Evolutionary conservation across 2,113 vertebrate genomes (phyloP).

Genomic region (Sapayoa aenigma): DNA sequence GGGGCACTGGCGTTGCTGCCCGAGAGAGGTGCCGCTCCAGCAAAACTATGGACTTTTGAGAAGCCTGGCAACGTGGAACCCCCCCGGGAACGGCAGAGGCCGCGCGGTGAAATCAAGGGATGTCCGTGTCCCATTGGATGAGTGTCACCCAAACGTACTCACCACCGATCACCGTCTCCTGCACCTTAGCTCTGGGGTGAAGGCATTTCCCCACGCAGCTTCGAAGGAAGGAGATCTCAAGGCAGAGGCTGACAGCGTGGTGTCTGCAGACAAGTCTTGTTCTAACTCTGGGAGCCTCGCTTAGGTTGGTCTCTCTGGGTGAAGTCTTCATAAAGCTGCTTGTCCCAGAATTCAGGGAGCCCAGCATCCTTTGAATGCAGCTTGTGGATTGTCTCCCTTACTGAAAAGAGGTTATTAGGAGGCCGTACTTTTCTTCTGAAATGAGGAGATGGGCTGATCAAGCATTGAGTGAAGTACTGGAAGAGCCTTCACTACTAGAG

Average conservation of each 20-base stretch:
- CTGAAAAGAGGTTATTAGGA: background rate
- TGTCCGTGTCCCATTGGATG: background rate
- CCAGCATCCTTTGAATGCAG: fast-evolving
- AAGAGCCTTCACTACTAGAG: background rate
- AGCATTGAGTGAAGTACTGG: background rate
- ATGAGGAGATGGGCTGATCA: background rate
- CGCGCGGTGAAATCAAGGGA: background rate
- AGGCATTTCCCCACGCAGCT: fast-evolving
- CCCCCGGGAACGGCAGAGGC: background rate
- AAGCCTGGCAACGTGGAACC: background rate
- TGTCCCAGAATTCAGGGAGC: background rate
- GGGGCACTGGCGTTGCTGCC: too few relatives aligned
- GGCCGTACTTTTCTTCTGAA: background rate
- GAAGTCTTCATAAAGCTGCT: background rate
- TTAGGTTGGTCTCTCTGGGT: background rate
- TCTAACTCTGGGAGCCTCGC: fast-evolving
- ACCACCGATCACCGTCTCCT: background rate
- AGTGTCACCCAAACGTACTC: fast-evolving
- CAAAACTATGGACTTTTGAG: fast-evolving
- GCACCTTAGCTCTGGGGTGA: fast-evolving
- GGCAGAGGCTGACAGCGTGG: background rate
- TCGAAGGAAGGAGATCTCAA: background rate
- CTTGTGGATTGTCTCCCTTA: background rate
- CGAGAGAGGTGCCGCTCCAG: background rate
- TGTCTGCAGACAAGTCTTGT: background rate